A percentile compares a stretch with the other conserved stretches of the same genome.
These are phyloP conservation scores for Atta cephalotes DNA, from an alignment of 1,140 invertebrate species.

Conservation along the genomic window DNA sequence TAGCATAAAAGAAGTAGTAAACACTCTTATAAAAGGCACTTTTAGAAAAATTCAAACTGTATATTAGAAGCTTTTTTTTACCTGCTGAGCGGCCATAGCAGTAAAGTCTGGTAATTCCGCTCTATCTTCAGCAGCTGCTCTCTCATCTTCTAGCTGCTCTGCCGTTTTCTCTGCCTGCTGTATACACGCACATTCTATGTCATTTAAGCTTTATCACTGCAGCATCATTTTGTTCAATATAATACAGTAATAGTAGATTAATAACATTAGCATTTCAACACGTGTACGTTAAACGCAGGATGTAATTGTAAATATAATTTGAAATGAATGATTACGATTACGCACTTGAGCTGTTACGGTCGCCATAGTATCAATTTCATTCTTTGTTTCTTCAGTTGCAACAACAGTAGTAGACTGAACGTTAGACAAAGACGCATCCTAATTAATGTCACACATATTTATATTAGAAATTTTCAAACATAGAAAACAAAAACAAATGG, in stretches of 20 bases:
- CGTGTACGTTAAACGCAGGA: neutral
- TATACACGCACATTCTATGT: constrained; percentile 66
- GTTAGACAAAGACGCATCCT: constrained; percentile 59
- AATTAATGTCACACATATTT: constrained; percentile 20
- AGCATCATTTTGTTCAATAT: neutral
- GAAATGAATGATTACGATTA: constrained; percentile 70
- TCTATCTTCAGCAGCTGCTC: constrained; percentile 83
- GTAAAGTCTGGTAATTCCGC: constrained; percentile 85
- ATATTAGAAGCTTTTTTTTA: constrained; percentile 75
- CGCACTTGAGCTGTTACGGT: constrained; percentile 75
- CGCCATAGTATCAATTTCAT: neutral
- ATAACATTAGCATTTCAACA: neutral
- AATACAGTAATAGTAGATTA: neutral
- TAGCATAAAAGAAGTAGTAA: constrained; percentile 56
- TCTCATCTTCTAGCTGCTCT: constrained; percentile 85
- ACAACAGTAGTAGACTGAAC: constrained; percentile 36
- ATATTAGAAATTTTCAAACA: neutral
- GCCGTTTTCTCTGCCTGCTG: constrained; percentile 83
- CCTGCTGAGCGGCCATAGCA: constrained; percentile 86
- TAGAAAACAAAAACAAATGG: neutral
- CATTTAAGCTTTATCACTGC: neutral
- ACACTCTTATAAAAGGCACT: constrained; percentile 26
- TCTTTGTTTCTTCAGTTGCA: constrained; percentile 38
- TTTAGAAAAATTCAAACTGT: neutral
- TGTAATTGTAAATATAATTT: constrained; percentile 6